Base-by-base conservation (phyloP, 2,113 vertebrate species). In the Catagonus wagneri region DNA sequence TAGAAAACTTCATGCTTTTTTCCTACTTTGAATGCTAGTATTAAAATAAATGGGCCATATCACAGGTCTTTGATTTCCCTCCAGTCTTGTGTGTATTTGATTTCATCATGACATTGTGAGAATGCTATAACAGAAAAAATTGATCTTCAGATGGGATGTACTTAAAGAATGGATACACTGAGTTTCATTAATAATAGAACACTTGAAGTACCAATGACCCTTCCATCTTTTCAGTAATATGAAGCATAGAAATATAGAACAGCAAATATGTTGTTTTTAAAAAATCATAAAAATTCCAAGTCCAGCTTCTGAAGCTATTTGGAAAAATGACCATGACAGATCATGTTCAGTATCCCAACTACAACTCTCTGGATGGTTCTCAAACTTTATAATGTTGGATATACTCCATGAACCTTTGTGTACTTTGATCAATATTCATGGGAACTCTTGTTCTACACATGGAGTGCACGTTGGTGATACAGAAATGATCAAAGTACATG, bases 41-140 rank as follows among this genome's bases (percentile, higher is more conserved):
- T 97, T 97, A 79, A 34, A 95, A 66, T 97, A 95, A 96, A 79
- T 36, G 85, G 79, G 14, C 83, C 34, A 93, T 96, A 97, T 96
- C 94, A 80, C 75, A 72, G 84, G 94, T 9, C 58, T 97, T 97
- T 96, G 79, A 96, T 94, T 96, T 98, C 96, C 25, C 1, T 34
- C 11, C 52, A n/a, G 1, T 81, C 36, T 83, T 54, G 17, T 2
- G 4, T 69, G 10, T n/a, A 69, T 65, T 93, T 83, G 25, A 89
- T 92, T 87, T 83, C 8, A 56, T 90, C 65, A 95, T 52, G n/a
- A 89, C 23, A 72, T 9, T 39, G 4, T 75, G 12, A 89, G 4
- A 2, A 83, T 78, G 3, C 8, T 65, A 4, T 44, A 69, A 76
- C 9, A 85, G 36, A 80, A 69, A 78, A 71, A 27, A 10, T 63